Conservation (phyloP, 2,797 vertebrate genomes). For the Octomys mimax region DNA sequence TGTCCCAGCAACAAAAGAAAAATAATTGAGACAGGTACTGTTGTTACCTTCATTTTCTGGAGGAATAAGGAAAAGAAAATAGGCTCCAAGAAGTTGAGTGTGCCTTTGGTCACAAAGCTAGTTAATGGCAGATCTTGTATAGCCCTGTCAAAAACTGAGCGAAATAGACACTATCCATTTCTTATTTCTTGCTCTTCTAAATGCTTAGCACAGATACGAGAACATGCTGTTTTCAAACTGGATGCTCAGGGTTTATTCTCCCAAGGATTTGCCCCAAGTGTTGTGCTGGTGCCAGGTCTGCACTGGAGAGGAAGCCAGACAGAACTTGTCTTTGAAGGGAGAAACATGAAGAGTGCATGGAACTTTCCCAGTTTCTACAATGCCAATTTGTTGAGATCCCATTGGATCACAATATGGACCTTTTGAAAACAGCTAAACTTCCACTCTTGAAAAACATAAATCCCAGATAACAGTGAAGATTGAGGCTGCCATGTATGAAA, state of each 20-base stretch:
- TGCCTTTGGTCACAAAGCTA: not conserved
- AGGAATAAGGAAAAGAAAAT: not conserved
- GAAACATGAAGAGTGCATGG: not conserved
- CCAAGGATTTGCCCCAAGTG: not conserved
- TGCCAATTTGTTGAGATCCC: not conserved
- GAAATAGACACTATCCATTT: not conserved
- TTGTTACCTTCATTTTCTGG: not conserved
- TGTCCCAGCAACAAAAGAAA: no score
- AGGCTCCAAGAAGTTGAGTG: not conserved
- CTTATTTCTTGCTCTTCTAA: not conserved
- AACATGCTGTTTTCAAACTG: constrained; percentile 1
- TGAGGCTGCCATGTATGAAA: not conserved
- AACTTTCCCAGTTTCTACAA: not conserved
- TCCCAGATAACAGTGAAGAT: not conserved
- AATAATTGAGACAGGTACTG: not conserved
- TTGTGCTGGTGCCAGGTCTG: not conserved
- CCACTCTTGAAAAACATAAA: constrained; percentile 10
- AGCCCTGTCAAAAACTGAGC: not conserved
- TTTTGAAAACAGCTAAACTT: constrained; percentile 52
- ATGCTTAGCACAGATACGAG: constrained; percentile 16
- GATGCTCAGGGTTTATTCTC: not conserved
- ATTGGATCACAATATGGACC: not conserved
- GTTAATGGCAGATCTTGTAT: not conserved
- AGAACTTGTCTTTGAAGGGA: not conserved
- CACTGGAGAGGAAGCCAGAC: not conserved